phyloP scores from a whole-genome alignment of 2,888 invertebrate species.

The Drosophila picticornis region DNA sequence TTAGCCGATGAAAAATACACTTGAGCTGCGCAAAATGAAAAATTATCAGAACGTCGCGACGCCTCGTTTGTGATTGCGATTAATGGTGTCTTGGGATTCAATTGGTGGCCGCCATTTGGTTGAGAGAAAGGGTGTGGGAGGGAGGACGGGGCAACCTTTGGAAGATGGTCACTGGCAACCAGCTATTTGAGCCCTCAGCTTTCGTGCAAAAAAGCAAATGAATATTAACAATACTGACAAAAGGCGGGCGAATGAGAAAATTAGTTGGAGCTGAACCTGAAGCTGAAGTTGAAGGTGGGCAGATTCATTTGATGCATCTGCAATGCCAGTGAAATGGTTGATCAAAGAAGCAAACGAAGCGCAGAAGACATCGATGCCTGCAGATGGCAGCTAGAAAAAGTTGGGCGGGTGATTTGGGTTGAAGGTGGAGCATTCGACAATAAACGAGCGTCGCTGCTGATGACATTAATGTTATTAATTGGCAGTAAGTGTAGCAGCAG shows the following conservation, averaged over 20 bases:
- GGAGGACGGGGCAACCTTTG: background rate
- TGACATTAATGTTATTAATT: conserved; percentile 78
- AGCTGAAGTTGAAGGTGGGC: background rate
- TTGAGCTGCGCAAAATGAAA: conserved; percentile 61
- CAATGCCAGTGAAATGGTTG: conserved; percentile 3
- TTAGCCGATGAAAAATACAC: conserved; percentile 48
- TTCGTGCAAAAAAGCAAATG: conserved; percentile 58
- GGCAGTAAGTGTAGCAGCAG: conserved; percentile 64
- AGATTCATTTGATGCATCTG: conserved; percentile 14
- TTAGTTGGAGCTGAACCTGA: background rate
- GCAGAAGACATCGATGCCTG: background rate
- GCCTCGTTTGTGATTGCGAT: conserved; percentile 71
- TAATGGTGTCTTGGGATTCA: conserved; percentile 59
- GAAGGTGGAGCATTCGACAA: conserved; percentile 21
- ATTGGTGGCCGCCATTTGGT: conserved; percentile 21
- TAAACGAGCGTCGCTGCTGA: conserved; percentile 58
- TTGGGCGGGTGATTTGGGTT: background rate
- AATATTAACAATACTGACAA: conserved; percentile 67
- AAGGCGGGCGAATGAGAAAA: background rate
- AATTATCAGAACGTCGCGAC: conserved; percentile 63
- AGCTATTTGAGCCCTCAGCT: conserved; percentile 55
- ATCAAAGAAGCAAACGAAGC: background rate
- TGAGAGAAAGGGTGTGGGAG: conserved; percentile 11
- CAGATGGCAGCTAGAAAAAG: background rate
- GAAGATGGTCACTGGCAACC: conserved; percentile 18